Evolutionary conservation across 2,888 invertebrate species (phyloP), one percentile per base, ranked within the genome.

Genomic region (Bibio marci): DNA sequence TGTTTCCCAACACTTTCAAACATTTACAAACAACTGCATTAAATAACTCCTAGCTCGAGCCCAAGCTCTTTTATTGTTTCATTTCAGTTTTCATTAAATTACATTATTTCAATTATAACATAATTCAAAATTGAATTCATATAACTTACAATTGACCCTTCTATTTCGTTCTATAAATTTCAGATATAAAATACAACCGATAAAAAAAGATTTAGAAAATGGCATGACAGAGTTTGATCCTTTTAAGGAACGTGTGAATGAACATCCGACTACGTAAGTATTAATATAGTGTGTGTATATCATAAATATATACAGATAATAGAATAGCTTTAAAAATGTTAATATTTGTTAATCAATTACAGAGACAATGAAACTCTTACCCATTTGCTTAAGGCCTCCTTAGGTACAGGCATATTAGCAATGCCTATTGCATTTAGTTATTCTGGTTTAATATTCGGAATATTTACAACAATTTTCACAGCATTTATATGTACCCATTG

Each of bases 331-430:
- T n/a, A n/a, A n/a, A n/a, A 32, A 17, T 13, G 35, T 27, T 35
- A 35, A 25, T 19, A 37, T 22, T 14, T 18, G 7, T 38, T 33
- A 22, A 15, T 31, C 8, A n/a, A 32, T 66, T 19, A n/a, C 63
- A 92, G 91, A 46, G 85, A 90, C 63, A 74, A 75, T 64, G 87
- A 88, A 58, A 90, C 91, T 0, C 66, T 94, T 49, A 88, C 90
- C 49, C 92, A 95, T 69, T 70, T 97, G 46, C 66, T 95, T 50
- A 97, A 95, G 63, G 94, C 92, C 6, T 91, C 92, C 27, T 71
- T 97, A 41, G 97, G 97, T 19, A 94, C 94, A 8, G 97, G 97
- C 34, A 91, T 97, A 54, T 69, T 97, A 47, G 73, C 94, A 2
- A 88, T 97, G 85, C 95, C 95, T 1, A 70, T 75, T 41, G 95